Evolutionary conservation across 2,888 invertebrate species (phyloP).

Genomic region (Coelogynopora nodosa): DNA sequence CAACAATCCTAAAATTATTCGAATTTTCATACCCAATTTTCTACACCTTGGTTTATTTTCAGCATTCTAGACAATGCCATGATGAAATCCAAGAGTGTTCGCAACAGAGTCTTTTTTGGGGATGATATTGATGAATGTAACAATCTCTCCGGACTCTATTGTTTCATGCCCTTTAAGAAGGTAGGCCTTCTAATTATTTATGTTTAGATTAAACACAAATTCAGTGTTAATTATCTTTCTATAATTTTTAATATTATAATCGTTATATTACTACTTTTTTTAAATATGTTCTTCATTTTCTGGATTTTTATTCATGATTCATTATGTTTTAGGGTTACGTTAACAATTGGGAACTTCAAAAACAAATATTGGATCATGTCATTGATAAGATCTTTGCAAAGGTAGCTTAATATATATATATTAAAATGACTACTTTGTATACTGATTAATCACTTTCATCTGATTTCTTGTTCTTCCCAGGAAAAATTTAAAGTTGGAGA

Average conservation of each 20-base stretch:
- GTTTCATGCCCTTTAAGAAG: slow-evolving; percentile 85
- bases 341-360: slow-evolving; percentile 91
- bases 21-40: no score
- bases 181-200: no score
- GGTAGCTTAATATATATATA: no score
- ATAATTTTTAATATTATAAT: no score
- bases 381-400: slow-evolving; percentile 19
- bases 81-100: slow-evolving; percentile 93
- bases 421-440: no score
- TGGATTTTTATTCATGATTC: neutral
- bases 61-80: slow-evolving; percentile 71
- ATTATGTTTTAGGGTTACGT: slow-evolving; percentile 71
- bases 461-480: no score
- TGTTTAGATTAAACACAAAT: no score
- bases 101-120: slow-evolving; percentile 85
- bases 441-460: no score
- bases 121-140: slow-evolving; percentile 92
- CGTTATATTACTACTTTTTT: no score
- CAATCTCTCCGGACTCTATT: slow-evolving; percentile 89
- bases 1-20: neutral
- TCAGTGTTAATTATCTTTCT: no score
- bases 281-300: no score
- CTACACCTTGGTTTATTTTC: neutral
- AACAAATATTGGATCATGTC: slow-evolving; percentile 88
- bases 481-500: slow-evolving; percentile 64